These are phyloP conservation scores for Aleiodes sp. DNA, from an alignment of 1,140 invertebrate genomes.

Conservation along the genomic window DNA sequence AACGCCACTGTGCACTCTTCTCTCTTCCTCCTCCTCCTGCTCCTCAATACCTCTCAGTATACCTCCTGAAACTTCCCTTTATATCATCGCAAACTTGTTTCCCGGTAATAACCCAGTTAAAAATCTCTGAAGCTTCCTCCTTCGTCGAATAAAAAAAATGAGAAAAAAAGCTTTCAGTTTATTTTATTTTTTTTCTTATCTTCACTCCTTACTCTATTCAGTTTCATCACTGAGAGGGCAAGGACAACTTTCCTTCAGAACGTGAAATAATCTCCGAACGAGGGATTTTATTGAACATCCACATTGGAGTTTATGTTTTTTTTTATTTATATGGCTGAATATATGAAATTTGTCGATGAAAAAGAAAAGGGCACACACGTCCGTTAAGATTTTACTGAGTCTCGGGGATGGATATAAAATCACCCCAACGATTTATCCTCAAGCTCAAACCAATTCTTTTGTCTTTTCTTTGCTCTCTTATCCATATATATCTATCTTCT, in stretches of 20 bases:
- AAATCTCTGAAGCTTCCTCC: not conserved
- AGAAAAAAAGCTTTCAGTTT: not conserved
- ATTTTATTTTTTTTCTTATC: not conserved
- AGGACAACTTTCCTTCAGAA: not conserved
- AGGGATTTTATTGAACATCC: not conserved
- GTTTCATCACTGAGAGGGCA: not conserved
- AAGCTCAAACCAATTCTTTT: not conserved
- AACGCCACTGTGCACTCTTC: not conserved
- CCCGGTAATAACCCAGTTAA: slow-evolving; percentile 7
- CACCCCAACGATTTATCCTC: slow-evolving; percentile 5
- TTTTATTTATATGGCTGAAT: not conserved
- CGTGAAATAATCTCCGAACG: not conserved
- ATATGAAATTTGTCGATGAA: not conserved
- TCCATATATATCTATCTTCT: slow-evolving; percentile 10
- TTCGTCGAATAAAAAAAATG: not conserved
- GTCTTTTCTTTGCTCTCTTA: not conserved
- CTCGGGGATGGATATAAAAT: slow-evolving; percentile 16
- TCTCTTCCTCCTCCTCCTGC: not conserved
- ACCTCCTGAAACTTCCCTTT: not conserved
- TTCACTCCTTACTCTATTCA: not conserved
- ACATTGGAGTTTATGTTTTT: not conserved
- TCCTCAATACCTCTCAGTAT: not conserved
- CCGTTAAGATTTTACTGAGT: not conserved
- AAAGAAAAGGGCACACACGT: not conserved
- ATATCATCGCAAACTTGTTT: slow-evolving; percentile 20